Evolutionary conservation across 2,888 invertebrate genomes (phyloP).

Genomic region (Lasioglossum lativentre): DNA sequence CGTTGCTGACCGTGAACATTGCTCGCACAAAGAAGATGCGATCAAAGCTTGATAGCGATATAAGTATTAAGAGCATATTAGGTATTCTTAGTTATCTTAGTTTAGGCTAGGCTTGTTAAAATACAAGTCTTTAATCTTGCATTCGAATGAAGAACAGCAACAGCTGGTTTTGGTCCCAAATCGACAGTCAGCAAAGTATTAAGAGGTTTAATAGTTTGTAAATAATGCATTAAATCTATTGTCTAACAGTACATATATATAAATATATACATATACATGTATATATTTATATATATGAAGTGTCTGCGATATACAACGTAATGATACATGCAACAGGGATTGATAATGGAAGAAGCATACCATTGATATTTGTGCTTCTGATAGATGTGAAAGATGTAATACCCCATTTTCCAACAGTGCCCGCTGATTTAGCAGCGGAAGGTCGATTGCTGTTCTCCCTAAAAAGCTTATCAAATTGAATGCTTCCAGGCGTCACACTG

Average conservation of each 20-base stretch:
- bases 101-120: too few species aligned
- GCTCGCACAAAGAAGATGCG: too few species aligned
- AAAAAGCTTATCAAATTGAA: conserved; percentile 88
- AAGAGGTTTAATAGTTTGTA: neutral
- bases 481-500: conserved; percentile 85
- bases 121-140: too few species aligned
- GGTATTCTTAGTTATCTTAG: too few species aligned
- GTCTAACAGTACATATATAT: neutral
- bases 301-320: neutral
- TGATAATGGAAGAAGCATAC: conserved; percentile 80
- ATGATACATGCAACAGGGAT: neutral
- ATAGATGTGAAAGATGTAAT: conserved; percentile 97
- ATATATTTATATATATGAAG: neutral
- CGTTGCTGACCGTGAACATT: too few species aligned
- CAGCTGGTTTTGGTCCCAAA: neutral
- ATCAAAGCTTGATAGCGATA: too few species aligned
- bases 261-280: neutral
- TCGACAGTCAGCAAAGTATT: neutral
- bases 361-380: conserved; percentile 90
- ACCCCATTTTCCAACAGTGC: conserved; percentile 97
- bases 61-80: too few species aligned
- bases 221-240: neutral
- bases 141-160: neutral
- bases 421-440: conserved; percentile 94
- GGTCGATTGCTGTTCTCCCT: conserved; percentile 94